Evolutionary conservation across 2,797 vertebrate species (phyloP).

Genomic region (Passerculus sandwichensis): DNA sequence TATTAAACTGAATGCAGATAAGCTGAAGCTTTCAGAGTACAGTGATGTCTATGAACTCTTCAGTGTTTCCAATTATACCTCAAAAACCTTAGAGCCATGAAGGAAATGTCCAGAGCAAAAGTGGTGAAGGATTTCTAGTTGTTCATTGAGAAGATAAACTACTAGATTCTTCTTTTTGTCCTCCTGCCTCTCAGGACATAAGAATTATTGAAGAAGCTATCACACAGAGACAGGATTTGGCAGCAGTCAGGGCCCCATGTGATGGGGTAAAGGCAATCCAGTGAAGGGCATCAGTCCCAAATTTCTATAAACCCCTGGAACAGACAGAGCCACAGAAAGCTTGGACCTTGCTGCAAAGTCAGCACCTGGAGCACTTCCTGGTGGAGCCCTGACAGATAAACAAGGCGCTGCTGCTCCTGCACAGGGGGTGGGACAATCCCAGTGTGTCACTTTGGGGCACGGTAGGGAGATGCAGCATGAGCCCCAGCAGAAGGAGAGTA

Average conservation of each 20-base stretch:
- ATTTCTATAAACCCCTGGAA: slow-evolving; percentile 33
- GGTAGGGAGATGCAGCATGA: not conserved
- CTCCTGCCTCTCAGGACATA: not conserved
- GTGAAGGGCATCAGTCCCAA: slow-evolving; percentile 4
- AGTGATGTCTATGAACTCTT: not conserved
- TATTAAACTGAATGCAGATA: not conserved
- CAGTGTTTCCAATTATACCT: not conserved
- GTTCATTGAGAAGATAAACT: not conserved
- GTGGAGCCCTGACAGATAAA: not conserved
- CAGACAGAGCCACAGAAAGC: not conserved
- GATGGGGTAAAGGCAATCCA: slow-evolving; percentile 6
- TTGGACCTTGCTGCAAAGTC: slow-evolving; percentile 4
- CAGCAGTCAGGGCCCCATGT: not conserved
- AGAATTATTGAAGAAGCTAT: not conserved
- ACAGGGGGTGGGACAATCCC: not conserved
- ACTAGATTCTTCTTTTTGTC: not conserved
- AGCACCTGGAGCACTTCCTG: slow-evolving; percentile 14
- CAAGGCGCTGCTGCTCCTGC: not conserved
- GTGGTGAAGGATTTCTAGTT: not conserved
- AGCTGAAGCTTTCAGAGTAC: not conserved
- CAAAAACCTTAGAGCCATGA: not conserved
- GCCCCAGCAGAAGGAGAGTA: not conserved
- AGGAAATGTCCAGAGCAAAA: not conserved
- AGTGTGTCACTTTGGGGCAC: not conserved
- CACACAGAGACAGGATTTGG: not conserved